These are phyloP conservation scores for Hyles lineata DNA, from an alignment of 2,888 invertebrate genomes.

Conservation along the genomic window DNA sequence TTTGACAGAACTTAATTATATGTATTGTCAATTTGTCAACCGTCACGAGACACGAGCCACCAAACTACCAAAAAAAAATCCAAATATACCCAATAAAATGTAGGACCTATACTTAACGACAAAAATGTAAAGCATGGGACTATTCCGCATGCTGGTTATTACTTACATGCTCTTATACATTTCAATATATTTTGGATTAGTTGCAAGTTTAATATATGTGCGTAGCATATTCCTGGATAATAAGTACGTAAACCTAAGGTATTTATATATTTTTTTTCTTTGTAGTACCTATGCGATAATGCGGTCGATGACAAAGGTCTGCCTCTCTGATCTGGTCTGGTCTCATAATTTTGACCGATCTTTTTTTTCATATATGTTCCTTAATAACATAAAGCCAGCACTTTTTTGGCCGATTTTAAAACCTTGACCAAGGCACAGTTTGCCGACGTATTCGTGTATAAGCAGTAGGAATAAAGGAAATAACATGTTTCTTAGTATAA, in stretches of 20 bases:
- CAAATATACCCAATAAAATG: slow-evolving; percentile 27
- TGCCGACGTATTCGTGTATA: no score
- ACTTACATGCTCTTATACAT: slow-evolving; percentile 68
- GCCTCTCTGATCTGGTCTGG: no score
- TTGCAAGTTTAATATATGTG: slow-evolving; percentile 67
- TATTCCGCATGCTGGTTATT: slow-evolving; percentile 63
- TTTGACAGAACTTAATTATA: neutral
- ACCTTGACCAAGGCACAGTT: no score
- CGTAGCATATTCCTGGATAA: slow-evolving; percentile 57
- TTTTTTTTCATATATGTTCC: no score
- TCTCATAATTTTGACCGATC: no score
- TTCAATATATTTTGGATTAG: slow-evolving; percentile 64
- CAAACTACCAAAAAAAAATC: slow-evolving; percentile 11
- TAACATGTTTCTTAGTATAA: no score
- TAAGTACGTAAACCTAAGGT: slow-evolving; percentile 55
- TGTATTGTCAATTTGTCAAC: neutral
- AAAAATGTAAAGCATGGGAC: slow-evolving; percentile 57
- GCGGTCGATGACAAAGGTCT: no score
- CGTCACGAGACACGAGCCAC: no score
- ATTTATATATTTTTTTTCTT: neutral
- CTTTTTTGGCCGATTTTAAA: no score
- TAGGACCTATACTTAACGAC: slow-evolving; percentile 33
- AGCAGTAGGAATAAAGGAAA: no score
- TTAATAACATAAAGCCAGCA: no score
- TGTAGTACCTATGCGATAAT: neutral